Evolutionary conservation across 37 sponge, comb jelly and placozoan species (phyloP).

Genomic region (Chondrosia reniformis): DNA sequence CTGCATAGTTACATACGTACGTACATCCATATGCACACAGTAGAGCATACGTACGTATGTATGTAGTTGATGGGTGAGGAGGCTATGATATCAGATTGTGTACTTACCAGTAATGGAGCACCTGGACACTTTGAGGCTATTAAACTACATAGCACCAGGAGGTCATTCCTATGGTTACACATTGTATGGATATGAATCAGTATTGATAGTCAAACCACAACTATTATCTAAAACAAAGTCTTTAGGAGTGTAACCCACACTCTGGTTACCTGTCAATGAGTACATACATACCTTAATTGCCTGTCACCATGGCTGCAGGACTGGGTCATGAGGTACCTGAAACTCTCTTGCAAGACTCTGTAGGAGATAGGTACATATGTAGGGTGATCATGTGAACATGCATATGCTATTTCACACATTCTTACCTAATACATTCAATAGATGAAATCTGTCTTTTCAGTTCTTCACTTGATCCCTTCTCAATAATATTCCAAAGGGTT

Average conservation of each 20-base stretch:
- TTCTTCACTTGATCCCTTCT: conserved; percentile 68
- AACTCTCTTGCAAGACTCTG: conserved; percentile 45
- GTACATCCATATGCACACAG: neutral
- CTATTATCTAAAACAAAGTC: too few species aligned
- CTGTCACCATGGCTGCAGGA: conserved; percentile 36
- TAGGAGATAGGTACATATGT: neutral
- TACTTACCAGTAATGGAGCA: conserved; percentile 79
- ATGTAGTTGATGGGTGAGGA: neutral
- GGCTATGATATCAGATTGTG: neutral
- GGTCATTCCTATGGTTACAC: conserved; percentile 52
- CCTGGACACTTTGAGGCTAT: conserved; percentile 56
- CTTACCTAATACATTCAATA: too few species aligned
- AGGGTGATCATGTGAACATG: neutral
- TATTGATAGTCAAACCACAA: too few species aligned
- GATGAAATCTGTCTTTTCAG: too few species aligned
- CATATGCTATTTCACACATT: too few species aligned
- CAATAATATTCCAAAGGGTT: conserved; percentile 81
- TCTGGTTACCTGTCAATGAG: too few species aligned
- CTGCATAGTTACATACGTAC: conserved; percentile 19
- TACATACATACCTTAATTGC: conserved; percentile 9
- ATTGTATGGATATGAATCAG: neutral
- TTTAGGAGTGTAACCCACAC: too few species aligned
- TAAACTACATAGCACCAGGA: conserved; percentile 45
- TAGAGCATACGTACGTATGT: neutral
- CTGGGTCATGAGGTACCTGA: conserved; percentile 45